Percentiles rank a stretch among this genome's conserved stretches.
Conservation (phyloP, 2,797 vertebrate species). For the Sylvia borin region DNA sequence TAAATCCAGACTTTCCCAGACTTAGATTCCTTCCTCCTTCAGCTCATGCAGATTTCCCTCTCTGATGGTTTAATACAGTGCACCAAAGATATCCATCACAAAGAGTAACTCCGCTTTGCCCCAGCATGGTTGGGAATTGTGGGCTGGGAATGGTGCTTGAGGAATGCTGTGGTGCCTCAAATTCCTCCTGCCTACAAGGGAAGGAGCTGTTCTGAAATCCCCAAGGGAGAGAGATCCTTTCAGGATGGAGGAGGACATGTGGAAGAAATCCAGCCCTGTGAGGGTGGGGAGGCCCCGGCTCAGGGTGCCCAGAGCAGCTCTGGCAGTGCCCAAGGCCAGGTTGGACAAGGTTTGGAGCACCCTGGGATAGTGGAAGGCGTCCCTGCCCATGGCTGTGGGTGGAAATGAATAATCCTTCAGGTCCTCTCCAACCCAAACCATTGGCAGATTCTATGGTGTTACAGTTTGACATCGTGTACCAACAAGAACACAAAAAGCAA, state of each 20-base stretch:
- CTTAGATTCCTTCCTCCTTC: neutral
- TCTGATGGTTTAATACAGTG: neutral
- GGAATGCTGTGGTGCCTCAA: neutral
- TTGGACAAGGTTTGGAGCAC: fast-evolving
- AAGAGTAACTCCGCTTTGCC: neutral
- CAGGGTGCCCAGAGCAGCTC: neutral
- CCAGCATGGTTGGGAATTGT: fast-evolving
- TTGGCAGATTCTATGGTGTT: neutral
- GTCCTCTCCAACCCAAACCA: neutral
- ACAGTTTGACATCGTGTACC: neutral
- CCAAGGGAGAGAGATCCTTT: neutral
- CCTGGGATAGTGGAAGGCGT: fast-evolving
- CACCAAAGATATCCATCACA: neutral
- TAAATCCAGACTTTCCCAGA: neutral
- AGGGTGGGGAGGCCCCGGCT: neutral
- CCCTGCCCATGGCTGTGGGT: neutral
- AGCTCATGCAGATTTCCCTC: neutral
- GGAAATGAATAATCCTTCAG: neutral
- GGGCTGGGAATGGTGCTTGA: neutral
- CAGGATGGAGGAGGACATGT: neutral
- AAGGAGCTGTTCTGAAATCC: neutral
- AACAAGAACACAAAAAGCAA: neutral
- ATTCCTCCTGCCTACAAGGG: fast-evolving
- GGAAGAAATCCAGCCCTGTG: neutral
- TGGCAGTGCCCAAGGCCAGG: neutral